Percentiles rank a stretch among this genome's conserved stretches.
Conservation (phyloP, 2,113 vertebrate genomes). For the cattle (Bos taurus) region DNA sequence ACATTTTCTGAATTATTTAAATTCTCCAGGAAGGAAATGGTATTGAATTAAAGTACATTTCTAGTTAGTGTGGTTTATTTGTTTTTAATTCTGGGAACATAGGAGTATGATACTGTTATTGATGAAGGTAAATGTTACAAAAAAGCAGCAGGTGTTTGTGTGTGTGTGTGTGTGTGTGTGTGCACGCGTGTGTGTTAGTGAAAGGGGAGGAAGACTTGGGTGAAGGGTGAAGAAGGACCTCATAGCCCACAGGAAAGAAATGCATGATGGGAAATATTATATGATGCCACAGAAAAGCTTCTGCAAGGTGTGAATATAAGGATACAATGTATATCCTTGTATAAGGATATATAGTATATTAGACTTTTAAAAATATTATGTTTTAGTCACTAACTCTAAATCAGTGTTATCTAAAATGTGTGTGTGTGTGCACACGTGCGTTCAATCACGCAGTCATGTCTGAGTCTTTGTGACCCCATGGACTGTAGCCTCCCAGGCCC, state of each 20-base stretch:
- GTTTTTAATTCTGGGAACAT: neutral
- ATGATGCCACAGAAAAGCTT: neutral
- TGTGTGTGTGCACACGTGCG: accelerated
- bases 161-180: neutral
- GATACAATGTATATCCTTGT: neutral
- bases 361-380: neutral
- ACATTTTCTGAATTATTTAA: neutral
- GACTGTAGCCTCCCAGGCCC: neutral
- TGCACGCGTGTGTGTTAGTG: no score
- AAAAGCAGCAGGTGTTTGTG: neutral
- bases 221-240: neutral
- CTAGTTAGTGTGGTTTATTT: neutral
- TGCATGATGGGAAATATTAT: neutral
- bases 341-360: neutral
- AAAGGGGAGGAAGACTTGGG: accelerated
- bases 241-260: neutral
- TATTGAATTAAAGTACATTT: neutral
- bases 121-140: neutral
- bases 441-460: neutral
- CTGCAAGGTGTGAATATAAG: no score
- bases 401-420: neutral
- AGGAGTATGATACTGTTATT: accelerated
- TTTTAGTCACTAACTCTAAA: neutral
- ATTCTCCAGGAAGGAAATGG: neutral
- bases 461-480: neutral